A percentile compares a stretch with the other conserved stretches of the same genome.
phyloP scores from a whole-genome alignment of 2,888 invertebrate species.

The Latheticus oryzae region DNA sequence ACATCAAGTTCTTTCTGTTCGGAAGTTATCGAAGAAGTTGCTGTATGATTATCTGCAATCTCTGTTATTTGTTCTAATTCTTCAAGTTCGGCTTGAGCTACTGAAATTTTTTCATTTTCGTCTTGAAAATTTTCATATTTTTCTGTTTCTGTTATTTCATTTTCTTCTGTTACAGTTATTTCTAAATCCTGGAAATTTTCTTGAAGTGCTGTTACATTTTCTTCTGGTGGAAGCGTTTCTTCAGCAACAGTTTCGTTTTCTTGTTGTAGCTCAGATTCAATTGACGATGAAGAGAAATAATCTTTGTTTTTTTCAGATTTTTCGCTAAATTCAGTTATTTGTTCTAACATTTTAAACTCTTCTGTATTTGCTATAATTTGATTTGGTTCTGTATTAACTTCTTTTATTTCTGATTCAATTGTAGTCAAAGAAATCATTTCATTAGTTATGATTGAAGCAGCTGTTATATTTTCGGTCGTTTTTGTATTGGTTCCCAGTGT shows the following conservation, averaged over 20 bases:
- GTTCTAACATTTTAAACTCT: slow-evolving; percentile 1
- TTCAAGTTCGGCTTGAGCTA: too few species aligned
- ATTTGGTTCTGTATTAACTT: too few species aligned
- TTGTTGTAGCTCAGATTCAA: not conserved
- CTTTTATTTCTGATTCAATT: too few species aligned
- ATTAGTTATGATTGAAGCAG: too few species aligned
- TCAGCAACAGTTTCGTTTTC: not conserved
- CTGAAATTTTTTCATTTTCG: too few species aligned
- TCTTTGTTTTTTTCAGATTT: not conserved
- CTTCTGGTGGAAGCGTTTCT: not conserved
- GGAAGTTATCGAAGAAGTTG: not conserved
- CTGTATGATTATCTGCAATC: too few species aligned
- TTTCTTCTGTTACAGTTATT: not conserved
- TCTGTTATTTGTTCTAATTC: slow-evolving; percentile 15
- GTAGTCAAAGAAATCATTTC: too few species aligned
- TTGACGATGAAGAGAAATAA: not conserved
- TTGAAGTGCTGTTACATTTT: not conserved
- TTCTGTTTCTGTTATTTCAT: not conserved
- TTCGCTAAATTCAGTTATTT: slow-evolving; percentile 7
- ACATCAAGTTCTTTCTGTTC: not conserved
- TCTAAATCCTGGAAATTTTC: too few species aligned
- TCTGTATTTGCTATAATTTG: too few species aligned
- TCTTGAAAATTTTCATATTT: too few species aligned
- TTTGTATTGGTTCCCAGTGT: too few species aligned
- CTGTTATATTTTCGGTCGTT: too few species aligned